phyloP scores from a whole-genome alignment of 1,140 invertebrate genomes.

The Scaptomyza pallida region DNA sequence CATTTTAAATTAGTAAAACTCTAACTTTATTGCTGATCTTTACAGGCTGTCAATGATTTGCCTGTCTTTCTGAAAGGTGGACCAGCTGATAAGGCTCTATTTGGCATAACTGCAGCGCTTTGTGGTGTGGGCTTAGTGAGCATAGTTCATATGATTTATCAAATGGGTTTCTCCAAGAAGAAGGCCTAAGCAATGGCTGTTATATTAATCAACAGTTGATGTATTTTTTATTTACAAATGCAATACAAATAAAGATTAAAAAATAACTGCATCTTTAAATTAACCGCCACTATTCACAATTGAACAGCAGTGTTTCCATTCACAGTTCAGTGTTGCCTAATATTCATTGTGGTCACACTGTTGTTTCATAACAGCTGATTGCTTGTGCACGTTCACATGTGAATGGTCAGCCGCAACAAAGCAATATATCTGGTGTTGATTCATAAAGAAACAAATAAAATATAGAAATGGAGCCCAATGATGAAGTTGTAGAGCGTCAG shows the following conservation, averaged over 20 bases:
- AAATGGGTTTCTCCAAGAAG: conserved; percentile 80
- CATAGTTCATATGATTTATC: conserved; percentile 72
- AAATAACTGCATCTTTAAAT: conserved; percentile 15
- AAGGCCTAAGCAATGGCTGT: conserved; percentile 55
- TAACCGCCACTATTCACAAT: not conserved
- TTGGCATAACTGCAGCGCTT: conserved; percentile 73
- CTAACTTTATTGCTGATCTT: not conserved
- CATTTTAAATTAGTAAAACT: not conserved
- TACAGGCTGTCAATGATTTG: conserved; percentile 72
- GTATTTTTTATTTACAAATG: conserved; percentile 7
- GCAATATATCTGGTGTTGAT: conserved; percentile 15
- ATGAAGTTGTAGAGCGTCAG: conserved; percentile 81
- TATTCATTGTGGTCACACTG: not conserved
- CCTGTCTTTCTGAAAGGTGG: conserved; percentile 81
- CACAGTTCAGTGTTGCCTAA: not conserved
- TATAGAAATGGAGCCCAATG: conserved; percentile 75
- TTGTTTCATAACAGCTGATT: conserved; percentile 30
- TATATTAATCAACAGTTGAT: not conserved
- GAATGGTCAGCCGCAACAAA: conserved; percentile 59
- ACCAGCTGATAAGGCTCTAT: conserved; percentile 71
- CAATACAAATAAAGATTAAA: conserved; percentile 27
- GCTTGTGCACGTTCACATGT: conserved; percentile 9
- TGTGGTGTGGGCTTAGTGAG: conserved; percentile 76
- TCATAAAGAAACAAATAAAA: conserved; percentile 22
- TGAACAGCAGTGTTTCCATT: not conserved